Percentiles rank a stretch among this genome's conserved stretches.
These are phyloP conservation scores for Drosophila neutralis DNA, from an alignment of 2,888 invertebrate genomes.

Conservation along the genomic window DNA sequence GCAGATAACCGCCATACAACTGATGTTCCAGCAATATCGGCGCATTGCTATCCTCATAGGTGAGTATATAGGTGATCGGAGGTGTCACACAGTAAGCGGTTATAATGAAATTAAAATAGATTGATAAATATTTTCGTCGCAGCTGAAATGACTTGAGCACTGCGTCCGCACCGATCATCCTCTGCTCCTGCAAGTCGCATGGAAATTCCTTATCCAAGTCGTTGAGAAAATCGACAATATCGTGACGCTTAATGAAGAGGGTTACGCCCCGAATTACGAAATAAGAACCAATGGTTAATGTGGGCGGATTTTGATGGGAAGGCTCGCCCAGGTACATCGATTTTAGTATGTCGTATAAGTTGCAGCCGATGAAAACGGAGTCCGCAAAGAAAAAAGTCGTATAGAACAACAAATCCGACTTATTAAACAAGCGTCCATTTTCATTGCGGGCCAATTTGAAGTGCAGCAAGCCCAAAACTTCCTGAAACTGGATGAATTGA, in stretches of 20 bases:
- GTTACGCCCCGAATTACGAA: conserved; percentile 45
- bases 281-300: conserved; percentile 5
- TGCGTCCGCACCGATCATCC: conserved; percentile 13
- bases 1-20: conserved; percentile 56
- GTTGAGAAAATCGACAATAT: conserved; percentile 44
- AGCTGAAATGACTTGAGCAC: background rate
- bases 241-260: conserved; percentile 41
- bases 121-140: conserved; percentile 9
- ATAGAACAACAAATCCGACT: conserved; percentile 20
- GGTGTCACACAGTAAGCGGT: conserved; percentile 15
- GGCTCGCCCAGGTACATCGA: background rate
- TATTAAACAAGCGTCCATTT: conserved; percentile 34
- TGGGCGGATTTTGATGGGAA: conserved; percentile 24
- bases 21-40: conserved; percentile 48
- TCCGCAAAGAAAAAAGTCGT: background rate
- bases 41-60: conserved; percentile 11
- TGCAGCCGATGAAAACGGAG: conserved; percentile 13
- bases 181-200: conserved; percentile 32
- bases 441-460: conserved; percentile 44
- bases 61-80: conserved; percentile 15
- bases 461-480: conserved; percentile 12
- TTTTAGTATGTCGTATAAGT: conserved; percentile 25
- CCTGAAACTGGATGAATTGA: conserved; percentile 25
- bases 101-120: accelerated
- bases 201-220: conserved; percentile 54